Percentiles rank a stretch among this genome's conserved stretches.
Conservation (phyloP, 53 echinoderm and acorn worm genomes). For the Echinarachnius parma region DNA sequence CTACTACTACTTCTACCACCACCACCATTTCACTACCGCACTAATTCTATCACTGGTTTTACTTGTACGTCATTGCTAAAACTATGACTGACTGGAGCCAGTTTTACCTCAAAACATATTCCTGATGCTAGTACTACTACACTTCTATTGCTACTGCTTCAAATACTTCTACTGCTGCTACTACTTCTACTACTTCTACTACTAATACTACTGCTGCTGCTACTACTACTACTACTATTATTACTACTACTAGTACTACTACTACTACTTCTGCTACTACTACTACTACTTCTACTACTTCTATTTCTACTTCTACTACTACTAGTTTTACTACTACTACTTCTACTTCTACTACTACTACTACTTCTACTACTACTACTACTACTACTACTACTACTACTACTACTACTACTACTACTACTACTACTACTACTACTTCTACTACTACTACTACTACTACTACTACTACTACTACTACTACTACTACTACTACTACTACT, state of each 20-base stretch:
- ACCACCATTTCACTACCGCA: too few species aligned
- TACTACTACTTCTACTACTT: constrained; percentile 10
- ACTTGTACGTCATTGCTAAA: too few species aligned
- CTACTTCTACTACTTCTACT: not conserved
- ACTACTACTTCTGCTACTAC: constrained; percentile 5
- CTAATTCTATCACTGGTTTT: too few species aligned
- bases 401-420: constrained; percentile 9
- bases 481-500: constrained; percentile 8
- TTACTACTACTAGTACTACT: not conserved
- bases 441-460: not conserved
- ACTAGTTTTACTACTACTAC: not conserved
- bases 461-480: not conserved
- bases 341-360: not conserved
- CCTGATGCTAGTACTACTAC: not conserved
- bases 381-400: not conserved
- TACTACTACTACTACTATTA: not conserved
- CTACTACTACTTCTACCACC: too few species aligned
- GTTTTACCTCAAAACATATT: too few species aligned
- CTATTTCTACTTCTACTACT: not conserved
- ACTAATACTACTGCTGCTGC: constrained; percentile 10
- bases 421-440: not conserved
- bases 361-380: not conserved
- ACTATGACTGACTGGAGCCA: too few species aligned
- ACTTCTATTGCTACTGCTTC: not conserved
- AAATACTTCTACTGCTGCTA: not conserved